Evolutionary conservation across 2,888 invertebrate genomes (phyloP).

Genomic region (Pseudococcus longispinus): DNA sequence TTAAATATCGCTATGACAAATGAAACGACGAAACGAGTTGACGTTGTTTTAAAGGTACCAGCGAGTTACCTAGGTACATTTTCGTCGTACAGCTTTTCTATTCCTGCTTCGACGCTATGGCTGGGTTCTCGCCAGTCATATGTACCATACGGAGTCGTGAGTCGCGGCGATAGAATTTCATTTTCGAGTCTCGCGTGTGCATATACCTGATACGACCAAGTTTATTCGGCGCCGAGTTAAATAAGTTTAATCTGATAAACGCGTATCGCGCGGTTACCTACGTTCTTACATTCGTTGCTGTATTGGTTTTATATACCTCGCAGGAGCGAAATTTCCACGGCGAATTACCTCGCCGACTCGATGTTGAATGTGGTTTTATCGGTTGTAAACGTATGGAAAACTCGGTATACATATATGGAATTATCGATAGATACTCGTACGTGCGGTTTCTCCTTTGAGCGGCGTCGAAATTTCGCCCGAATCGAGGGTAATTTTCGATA

Average conservation of each 20-base stretch:
- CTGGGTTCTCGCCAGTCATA: background rate
- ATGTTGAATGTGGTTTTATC: constrained; percentile 18
- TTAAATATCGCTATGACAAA: constrained; percentile 11
- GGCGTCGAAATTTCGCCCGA: background rate
- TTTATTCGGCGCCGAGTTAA: background rate
- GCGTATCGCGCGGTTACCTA: background rate
- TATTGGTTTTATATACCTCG: background rate
- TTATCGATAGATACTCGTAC: background rate
- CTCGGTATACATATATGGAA: background rate
- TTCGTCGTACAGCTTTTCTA: background rate
- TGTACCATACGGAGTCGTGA: background rate
- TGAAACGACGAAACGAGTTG: background rate
- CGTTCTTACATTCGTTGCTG: background rate
- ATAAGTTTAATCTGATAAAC: constrained; percentile 18
- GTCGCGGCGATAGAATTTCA: constrained; percentile 33
- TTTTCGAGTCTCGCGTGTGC: constrained; percentile 13
- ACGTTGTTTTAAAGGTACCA: background rate
- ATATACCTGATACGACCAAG: background rate
- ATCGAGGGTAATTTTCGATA: background rate
- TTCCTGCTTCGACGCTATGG: background rate
- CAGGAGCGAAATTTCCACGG: background rate
- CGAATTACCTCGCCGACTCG: background rate
- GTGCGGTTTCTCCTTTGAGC: background rate
- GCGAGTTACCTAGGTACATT: background rate
- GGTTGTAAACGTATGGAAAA: constrained; percentile 12